These are phyloP conservation scores for Dryococelus australis DNA, from an alignment of 2,888 invertebrate genomes.

Conservation along the genomic window DNA sequence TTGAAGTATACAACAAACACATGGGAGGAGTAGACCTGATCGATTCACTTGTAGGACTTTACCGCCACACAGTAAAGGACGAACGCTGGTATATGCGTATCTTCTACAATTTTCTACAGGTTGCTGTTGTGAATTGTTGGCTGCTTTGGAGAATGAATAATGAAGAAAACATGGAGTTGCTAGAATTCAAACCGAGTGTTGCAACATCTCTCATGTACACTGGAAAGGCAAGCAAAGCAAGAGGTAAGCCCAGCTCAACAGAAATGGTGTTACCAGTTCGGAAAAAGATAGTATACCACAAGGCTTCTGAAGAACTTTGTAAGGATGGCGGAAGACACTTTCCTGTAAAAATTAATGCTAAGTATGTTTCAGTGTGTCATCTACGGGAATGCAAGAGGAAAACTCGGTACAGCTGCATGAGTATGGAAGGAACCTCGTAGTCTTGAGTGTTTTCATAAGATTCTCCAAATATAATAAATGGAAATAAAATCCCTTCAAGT, in stretches of 20 bases:
- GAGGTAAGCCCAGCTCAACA: conserved; percentile 18
- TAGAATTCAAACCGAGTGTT: too few species aligned
- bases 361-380: conserved; percentile 23
- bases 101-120: conserved; percentile 33
- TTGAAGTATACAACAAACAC: conserved; percentile 34
- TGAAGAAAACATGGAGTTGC: too few species aligned
- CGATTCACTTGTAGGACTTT: conserved; percentile 32
- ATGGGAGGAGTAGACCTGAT: conserved; percentile 38
- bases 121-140: conserved; percentile 31
- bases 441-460: conserved; percentile 29
- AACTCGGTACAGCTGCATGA: conserved; percentile 28
- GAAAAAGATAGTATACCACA: too few species aligned
- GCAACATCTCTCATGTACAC: too few species aligned
- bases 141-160: too few species aligned
- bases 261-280: conserved; percentile 17
- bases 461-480: conserved; percentile 9
- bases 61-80: conserved; percentile 21
- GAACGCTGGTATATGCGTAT: conserved; percentile 33
- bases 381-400: conserved; percentile 31
- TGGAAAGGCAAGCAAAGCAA: conserved; percentile 22
- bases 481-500: too few species aligned
- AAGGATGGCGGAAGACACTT: conserved; percentile 32
- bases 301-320: too few species aligned
- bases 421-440: conserved; percentile 30
- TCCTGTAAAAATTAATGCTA: conserved; percentile 27